Conservation (phyloP, 1,140 invertebrate genomes). For the Drosophila elegans region DNA sequence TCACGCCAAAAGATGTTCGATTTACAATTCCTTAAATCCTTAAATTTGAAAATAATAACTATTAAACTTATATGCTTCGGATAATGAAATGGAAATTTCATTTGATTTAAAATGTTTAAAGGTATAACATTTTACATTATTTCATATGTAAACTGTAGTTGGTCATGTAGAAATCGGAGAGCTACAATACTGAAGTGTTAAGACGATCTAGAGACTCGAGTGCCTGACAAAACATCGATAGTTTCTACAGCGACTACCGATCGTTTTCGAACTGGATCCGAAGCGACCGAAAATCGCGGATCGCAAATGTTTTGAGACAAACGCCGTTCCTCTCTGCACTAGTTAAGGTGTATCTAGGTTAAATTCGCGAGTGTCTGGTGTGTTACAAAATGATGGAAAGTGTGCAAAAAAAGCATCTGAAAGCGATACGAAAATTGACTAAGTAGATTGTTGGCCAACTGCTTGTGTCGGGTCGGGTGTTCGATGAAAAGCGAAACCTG, state of each 20-base stretch:
- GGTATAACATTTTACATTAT: not conserved
- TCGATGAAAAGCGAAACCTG: conserved; percentile 68
- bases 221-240: not conserved
- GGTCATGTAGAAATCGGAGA: not conserved
- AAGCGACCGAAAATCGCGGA: not conserved
- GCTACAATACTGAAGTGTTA: not conserved
- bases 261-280: conserved; percentile 7
- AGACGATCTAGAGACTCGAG: not conserved
- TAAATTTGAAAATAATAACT: too few species aligned
- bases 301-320: conserved; percentile 17
- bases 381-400: conserved; percentile 80
- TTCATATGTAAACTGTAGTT: not conserved
- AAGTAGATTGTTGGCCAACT: conserved; percentile 45
- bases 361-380: conserved; percentile 72
- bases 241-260: not conserved
- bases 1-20: too few species aligned
- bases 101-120: not conserved
- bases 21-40: too few species aligned
- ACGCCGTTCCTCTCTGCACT: conserved; percentile 31
- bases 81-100: too few species aligned
- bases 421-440: conserved; percentile 57
- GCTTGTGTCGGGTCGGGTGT: conserved; percentile 45
- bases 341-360: conserved; percentile 71
- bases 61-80: too few species aligned
- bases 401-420: conserved; percentile 69